Evolutionary conservation across 2,113 vertebrate genomes (phyloP).

Genomic region (Callipepla squamata): DNA sequence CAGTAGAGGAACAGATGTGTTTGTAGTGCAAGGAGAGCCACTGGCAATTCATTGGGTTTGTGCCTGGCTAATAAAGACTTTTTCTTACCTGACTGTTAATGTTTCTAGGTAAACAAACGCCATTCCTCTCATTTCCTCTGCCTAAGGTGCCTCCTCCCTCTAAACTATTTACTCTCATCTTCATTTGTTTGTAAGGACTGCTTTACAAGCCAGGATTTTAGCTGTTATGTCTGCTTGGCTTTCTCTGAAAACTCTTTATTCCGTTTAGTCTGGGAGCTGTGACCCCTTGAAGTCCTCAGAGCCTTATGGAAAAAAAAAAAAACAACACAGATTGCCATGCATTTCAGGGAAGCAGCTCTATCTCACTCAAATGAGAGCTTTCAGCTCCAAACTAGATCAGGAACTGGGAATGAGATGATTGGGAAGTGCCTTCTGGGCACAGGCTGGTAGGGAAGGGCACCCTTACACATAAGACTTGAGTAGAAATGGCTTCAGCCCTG

Average conservation of each 20-base stretch:
- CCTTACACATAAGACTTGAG: not conserved
- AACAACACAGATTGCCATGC: not conserved
- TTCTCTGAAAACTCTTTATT: not conserved
- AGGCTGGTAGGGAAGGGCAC: not conserved
- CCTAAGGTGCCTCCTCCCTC: not conserved
- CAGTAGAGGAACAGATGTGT: not conserved
- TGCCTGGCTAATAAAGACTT: not conserved
- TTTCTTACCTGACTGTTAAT: not conserved
- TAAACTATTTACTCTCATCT: not conserved
- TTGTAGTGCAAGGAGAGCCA: no score
- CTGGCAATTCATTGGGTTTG: no score
- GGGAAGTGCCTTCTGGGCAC: not conserved
- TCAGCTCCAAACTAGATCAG: not conserved
- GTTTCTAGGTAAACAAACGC: not conserved
- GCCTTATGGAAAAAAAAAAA: not conserved
- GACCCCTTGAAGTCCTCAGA: not conserved
- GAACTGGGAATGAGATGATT: not conserved
- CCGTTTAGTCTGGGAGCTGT: not conserved
- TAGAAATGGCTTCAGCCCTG: fast-evolving
- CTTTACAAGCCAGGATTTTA: not conserved
- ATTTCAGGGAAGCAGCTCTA: fast-evolving
- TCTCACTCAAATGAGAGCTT: not conserved
- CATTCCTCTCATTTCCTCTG: not conserved
- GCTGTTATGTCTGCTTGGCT: not conserved
- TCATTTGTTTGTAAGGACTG: not conserved